Evolutionary conservation across 2,888 invertebrate species (phyloP), one percentile per base, ranked within the genome.

Genomic region (Chrysina gloriosa): DNA sequence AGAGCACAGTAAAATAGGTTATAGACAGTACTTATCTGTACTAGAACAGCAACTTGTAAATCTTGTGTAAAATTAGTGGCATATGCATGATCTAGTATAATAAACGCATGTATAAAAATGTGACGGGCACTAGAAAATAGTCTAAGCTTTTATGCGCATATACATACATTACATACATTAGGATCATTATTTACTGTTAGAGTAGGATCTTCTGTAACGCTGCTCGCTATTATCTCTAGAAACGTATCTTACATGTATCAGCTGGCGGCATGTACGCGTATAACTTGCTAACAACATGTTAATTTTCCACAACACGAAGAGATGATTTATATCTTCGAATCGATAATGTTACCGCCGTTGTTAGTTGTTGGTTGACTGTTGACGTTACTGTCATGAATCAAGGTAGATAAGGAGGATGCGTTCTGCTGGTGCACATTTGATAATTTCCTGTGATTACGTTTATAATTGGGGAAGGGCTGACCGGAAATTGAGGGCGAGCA

Each of bases 401-500:
- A 73, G 78, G 77, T 77, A 80, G 80, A 80, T 80, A 80, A 79
- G 80, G 76, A 77, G 76, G 79, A 78, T 76, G 76, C 74, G 77
- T 79, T 79, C 79, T 77, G 78, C 78, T 75, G 74, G 77, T 79
- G 78, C 78, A 77, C 80, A 80, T 82, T 80, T 79, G 82, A 82
- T 82, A 82, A 83, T 83, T 83, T 83, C 83, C 83, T 83, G 83
- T 78, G 82, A 83, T 83, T 83, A 82, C 77, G 77, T 75, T 78
- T 75, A 76, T 81, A 82, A 82, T 81, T 81, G 81, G 81, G 81
- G 81, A 81, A 80, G 81, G 82, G 80, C 82, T 79, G 80, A 79
- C 82, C 82, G 83, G 83, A 83, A 83, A 83, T 83, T 82, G 81
- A 81, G 83, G 82, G 81, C 81, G 80, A 78, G 79, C 81, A 80